Base-by-base conservation (phyloP, 2,888 invertebrate species). In the Altica lythri region DNA sequence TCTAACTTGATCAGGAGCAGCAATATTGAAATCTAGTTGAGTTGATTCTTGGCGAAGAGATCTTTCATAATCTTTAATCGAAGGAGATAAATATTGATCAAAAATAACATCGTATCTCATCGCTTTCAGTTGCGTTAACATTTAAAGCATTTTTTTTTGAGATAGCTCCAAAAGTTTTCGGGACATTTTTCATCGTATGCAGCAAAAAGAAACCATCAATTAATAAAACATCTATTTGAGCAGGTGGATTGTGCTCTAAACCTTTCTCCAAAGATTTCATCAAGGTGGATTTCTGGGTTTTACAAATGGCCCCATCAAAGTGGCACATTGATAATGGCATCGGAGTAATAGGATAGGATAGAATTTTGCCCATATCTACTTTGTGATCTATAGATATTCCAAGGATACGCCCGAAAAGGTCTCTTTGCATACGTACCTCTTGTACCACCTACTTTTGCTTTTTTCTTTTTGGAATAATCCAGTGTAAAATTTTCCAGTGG, bases 201-300 rank as follows among this genome's bases (percentile, higher is more conserved):
- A 57, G 32, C 13, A 60, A 27, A 45, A 58, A 71, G n/a, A 48
- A 73, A 74, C 5, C 71, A 64, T 73, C 71, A 50, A 71, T 59
- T 34, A 50, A 22, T 34, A 42, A 37, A 19, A 68, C 47, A 59
- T 72, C 66, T 5, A 57, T 57, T 4, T 43, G 37, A 27, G 10
- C 4, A 35, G 68, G 62, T 25, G 55, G 13, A 9, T 57, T 22
- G 17, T 43, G 43, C 13, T 43, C n/a, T n/a, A n/a, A n/a, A n/a
- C n/a, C n/a, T n/a, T n/a, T n/a, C n/a, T n/a, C n/a, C n/a, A n/a
- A n/a, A n/a, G n/a, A n/a, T n/a, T n/a, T n/a, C n/a, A n/a, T n/a
- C n/a, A n/a, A n/a, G n/a, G n/a, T n/a, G n/a, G n/a, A n/a, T 52
- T 70, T 70, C 25, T 63, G 45, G 10, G 68, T 70, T 45, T 69